Base-by-base conservation (phyloP, 2,113 vertebrate species). In the Chaetorhynchus papuensis region DNA sequence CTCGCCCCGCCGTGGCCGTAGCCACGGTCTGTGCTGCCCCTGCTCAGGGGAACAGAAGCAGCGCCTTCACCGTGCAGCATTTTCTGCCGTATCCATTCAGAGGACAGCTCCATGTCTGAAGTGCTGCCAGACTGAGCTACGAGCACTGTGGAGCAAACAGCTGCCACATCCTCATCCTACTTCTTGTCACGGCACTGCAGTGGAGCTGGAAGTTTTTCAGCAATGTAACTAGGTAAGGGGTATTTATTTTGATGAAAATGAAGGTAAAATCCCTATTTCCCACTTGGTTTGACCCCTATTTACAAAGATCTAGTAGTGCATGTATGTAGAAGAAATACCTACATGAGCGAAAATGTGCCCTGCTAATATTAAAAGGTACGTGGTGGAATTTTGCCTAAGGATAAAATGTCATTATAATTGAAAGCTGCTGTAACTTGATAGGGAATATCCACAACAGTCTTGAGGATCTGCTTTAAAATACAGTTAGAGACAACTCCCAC, bases 401-500 rank as follows among this genome's bases (percentile, higher is more conserved):
- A 95, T 84, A 92, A 94, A 90, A 94, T 90, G 90, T 95, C 95
- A 93, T 95, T 97, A 95, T 96, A 97, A 97, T 92, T 96, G 96
- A 96, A 97, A 96, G 96, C 92, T 94, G 93, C 93, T 97, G 92
- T 94, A 96, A 97, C 96, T 93, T 96, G 96, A 96, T 97, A 96
- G 94, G 80, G 85, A 95, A 96, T 94, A 96, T 92, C 89, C 90
- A 94, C 86, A 91, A 56, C 83, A 89, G 90, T 96, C 85, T 89
- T 86, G 83, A 96, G 88, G 69, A 93, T 93, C 88, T 95, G 18
- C 90, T 95, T 96, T 95, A 96, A 95, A 95, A 96, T 92, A 93
- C n/a, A 90, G 80, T 89, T 96, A 92, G 92, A 83, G 80, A 60
- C 94, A 90, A 79, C 96, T 97, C 92, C 80, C 94, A 94, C 90